Base-by-base conservation (phyloP, 2,113 vertebrate genomes). In the Campylomormyrus tamandua region DNA sequence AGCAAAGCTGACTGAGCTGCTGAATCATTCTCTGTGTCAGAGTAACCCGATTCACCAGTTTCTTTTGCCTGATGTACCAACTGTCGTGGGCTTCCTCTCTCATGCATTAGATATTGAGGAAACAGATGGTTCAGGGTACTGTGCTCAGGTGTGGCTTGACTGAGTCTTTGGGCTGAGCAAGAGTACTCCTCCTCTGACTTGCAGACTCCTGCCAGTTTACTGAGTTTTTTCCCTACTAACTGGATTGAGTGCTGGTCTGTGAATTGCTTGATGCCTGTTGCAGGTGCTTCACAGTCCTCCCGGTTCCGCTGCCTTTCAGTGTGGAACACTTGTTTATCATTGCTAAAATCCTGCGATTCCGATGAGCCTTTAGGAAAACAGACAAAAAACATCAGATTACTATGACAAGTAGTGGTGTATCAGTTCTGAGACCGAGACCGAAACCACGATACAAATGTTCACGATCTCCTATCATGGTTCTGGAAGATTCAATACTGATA, bases 111-210 rank as follows among this genome's bases (percentile, higher is more conserved):
- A 31, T 58, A 58, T 19, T 87, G 87, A 45, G 50, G 50, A 39
- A 24, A 74, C 24, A 50, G 42, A 6, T 10, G 42, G 1, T 49
- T 31, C 7, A 15, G 62, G 48, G 45, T 39, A 15, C n/a, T 27
- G 42, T 88, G 35, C 39, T 45, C 39, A 88, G 45, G 50, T 39
- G n/a, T n/a, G 35, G 19, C 21, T 2, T 74, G 58, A 74, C 45
- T 48, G 19, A 74, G 62, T 24, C 24, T 48, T 49, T 58, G 42
- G 3, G 24, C 42, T 13, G 15, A 3, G n/a, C 42, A 62, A 21
- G 53, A 19, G 42, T 45, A 62, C n/a, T 88, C 56, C 53, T 24
- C 87, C 62, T 88, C 87, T 27, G 62, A 70, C 62, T 88, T 88
- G 87, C 24, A 58, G 87, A 27, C 62, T 31, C 45, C n/a, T 62